Conservation (phyloP, 1,140 invertebrate genomes). For the Cotesia glomerata region DNA sequence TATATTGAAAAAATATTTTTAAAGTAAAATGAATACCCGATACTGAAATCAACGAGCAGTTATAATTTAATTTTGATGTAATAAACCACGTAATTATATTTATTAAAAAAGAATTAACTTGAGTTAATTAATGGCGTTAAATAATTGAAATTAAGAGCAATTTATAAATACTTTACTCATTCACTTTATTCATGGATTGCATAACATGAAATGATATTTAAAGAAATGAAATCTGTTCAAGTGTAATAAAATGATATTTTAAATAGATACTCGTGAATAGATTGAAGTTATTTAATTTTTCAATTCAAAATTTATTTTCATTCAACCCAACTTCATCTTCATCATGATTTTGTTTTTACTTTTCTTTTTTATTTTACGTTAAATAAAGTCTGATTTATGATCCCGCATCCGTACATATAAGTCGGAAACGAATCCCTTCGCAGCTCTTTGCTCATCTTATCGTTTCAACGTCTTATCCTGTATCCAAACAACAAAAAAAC, state of each 20-base stretch:
- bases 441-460: conserved; percentile 17
- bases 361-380: conserved; percentile 25
- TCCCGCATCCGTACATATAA: conserved; percentile 9
- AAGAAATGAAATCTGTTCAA: neutral
- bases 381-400: conserved; percentile 28
- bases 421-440: conserved; percentile 25
- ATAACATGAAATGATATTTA: too few species aligned
- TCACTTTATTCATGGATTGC: too few species aligned
- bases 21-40: too few species aligned
- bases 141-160: too few species aligned
- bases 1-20: too few species aligned
- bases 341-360: neutral
- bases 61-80: too few species aligned
- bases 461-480: conserved; percentile 9
- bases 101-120: too few species aligned
- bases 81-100: too few species aligned
- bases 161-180: too few species aligned
- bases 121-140: too few species aligned
- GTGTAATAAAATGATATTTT: neutral
- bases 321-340: neutral
- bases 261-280: neutral
- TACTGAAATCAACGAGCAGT: too few species aligned
- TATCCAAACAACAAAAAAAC: conserved; percentile 11
- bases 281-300: conserved; percentile 6
- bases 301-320: neutral